A percentile compares a stretch with the other conserved stretches of the same genome.
Conservation (phyloP, 2,888 invertebrate species). For the Diplolepis rosae region DNA sequence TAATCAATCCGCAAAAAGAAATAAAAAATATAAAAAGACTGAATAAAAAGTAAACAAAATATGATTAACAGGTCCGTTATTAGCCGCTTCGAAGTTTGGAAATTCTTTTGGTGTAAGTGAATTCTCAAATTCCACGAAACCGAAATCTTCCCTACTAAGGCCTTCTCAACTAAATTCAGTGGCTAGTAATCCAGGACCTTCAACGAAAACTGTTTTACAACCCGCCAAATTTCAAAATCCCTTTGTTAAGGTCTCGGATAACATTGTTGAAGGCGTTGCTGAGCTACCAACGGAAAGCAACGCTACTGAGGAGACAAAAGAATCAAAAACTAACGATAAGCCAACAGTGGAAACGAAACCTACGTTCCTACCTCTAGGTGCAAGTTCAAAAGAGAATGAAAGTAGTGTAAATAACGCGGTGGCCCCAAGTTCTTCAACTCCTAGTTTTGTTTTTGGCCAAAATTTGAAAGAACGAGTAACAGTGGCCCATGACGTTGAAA, state of each 20-base stretch:
- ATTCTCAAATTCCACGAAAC: constrained; percentile 55
- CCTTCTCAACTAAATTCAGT: constrained; percentile 64
- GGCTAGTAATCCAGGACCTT: constrained; percentile 52
- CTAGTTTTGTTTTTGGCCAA: constrained; percentile 92
- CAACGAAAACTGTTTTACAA: constrained; percentile 58
- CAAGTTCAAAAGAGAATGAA: constrained; percentile 64
- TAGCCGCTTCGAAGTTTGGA: constrained; percentile 61
- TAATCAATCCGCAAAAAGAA: constrained; percentile 29
- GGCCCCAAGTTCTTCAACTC: constrained; percentile 73
- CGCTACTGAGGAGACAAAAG: constrained; percentile 42
- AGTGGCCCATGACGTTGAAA: constrained; percentile 77
- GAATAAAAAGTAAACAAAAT: not conserved
- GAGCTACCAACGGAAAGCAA: constrained; percentile 39
- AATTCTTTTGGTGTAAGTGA: constrained; percentile 59
- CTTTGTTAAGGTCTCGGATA: constrained; percentile 59
- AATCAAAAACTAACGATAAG: constrained; percentile 53
- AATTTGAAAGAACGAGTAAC: constrained; percentile 91
- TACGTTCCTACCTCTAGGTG: constrained; percentile 66
- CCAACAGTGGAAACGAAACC: constrained; percentile 57
- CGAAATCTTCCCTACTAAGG: constrained; percentile 61
- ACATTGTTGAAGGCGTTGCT: constrained; percentile 41
- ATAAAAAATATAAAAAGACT: not conserved
- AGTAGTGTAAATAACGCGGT: constrained; percentile 63
- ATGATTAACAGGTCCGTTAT: constrained; percentile 52
- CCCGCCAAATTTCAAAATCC: constrained; percentile 67